Evolutionary conservation across 92 coral and sea anemone species (phyloP).

Genomic region (Actinostola sp.): DNA sequence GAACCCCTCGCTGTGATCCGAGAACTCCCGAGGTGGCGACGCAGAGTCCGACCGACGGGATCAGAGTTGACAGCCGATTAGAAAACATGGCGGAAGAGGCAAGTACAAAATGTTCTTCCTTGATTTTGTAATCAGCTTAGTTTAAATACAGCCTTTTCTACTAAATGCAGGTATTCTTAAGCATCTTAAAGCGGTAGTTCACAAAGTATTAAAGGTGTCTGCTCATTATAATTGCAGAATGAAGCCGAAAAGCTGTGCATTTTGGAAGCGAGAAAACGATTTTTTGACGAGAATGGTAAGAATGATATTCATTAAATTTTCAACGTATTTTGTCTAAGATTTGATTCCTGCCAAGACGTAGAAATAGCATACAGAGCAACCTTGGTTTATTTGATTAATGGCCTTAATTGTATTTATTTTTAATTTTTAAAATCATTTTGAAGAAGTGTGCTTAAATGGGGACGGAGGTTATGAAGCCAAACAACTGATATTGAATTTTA

Average conservation of each 20-base stretch:
- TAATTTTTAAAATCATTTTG: too few species aligned
- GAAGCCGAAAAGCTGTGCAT: constrained; percentile 49
- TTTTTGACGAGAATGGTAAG: constrained; percentile 78
- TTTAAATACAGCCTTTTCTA: neutral
- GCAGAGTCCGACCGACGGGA: too few species aligned
- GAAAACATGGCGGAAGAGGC: constrained; percentile 73
- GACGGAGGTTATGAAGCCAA: neutral
- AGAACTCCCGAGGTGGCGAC: constrained; percentile 36
- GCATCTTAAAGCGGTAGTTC: neutral
- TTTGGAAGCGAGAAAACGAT: constrained; percentile 58
- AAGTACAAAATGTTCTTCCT: neutral
- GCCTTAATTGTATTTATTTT: too few species aligned
- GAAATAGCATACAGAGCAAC: too few species aligned
- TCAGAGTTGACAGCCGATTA: too few species aligned
- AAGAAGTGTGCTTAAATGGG: too few species aligned
- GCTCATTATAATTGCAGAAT: constrained; percentile 37
- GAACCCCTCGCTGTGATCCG: constrained; percentile 48
- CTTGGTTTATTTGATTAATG: too few species aligned
- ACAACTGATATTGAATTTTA: neutral
- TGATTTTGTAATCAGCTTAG: constrained; percentile 20
- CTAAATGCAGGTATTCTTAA: neutral
- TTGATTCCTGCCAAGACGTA: neutral
- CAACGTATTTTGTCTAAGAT: neutral
- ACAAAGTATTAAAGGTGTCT: neutral
- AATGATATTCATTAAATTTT: neutral